Evolutionary conservation across 2,888 invertebrate genomes (phyloP).

Genomic region (Agriopis aurantiaria): DNA sequence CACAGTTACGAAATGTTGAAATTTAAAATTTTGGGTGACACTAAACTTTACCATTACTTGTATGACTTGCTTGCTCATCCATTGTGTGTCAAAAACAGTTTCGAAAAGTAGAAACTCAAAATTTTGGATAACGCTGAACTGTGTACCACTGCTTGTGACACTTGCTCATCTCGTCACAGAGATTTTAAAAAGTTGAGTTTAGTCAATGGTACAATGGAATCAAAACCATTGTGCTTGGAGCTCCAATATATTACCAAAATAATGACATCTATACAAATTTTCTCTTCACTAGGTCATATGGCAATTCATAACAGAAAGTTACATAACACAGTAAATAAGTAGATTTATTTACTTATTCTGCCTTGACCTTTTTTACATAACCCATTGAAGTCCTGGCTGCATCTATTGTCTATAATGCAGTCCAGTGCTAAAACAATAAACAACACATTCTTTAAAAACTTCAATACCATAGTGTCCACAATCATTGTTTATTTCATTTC

Average conservation of each 20-base stretch:
- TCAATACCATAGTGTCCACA: neutral
- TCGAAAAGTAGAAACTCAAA: too few relatives aligned
- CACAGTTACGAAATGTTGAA: too few relatives aligned
- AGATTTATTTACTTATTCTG: neutral
- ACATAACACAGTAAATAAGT: neutral
- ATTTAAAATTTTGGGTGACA: too few relatives aligned
- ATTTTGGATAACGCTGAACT: too few relatives aligned
- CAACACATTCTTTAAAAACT: neutral
- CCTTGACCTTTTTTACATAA: constrained; percentile 2
- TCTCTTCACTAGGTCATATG: constrained; percentile 4
- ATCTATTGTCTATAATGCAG: neutral
- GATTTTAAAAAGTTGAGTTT: neutral
- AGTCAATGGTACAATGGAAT: neutral
- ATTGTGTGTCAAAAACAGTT: too few relatives aligned
- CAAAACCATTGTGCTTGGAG: neutral
- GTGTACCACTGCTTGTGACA: too few relatives aligned
- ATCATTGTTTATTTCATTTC: neutral
- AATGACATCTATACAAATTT: neutral
- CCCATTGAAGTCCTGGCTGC: constrained; percentile 3
- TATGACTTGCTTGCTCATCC: too few relatives aligned
- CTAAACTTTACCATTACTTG: too few relatives aligned
- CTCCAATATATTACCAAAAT: neutral
- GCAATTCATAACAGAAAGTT: neutral
- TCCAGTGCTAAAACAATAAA: constrained; percentile 1
- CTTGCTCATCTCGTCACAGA: too few relatives aligned